Percentiles rank a stretch among this genome's conserved stretches.
phyloP scores from a whole-genome alignment of 2,113 vertebrate genomes.

The Mionectes macconnelli region DNA sequence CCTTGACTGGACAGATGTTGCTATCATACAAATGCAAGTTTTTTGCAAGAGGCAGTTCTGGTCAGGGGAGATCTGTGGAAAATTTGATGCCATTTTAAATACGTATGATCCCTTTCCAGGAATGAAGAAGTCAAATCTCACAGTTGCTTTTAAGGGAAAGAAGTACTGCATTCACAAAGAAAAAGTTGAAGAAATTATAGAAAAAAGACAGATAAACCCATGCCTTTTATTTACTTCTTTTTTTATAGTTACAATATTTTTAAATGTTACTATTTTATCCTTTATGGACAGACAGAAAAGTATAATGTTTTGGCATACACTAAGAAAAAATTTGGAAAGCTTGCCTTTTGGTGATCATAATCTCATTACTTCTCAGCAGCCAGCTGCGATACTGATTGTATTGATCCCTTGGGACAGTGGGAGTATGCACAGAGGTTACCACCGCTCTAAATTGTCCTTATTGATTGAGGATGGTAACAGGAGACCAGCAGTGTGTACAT shows the following conservation, averaged over 20 bases:
- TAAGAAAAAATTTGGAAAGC: constrained; percentile 25
- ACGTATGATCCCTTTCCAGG: not conserved
- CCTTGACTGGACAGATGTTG: not conserved
- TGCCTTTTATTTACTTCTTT: not conserved
- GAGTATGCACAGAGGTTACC: constrained; percentile 22
- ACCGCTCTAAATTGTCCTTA: constrained; percentile 47
- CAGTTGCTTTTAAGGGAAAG: not conserved
- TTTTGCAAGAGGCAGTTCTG: not conserved
- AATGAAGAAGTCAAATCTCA: not conserved
- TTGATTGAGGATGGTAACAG: constrained; percentile 47
- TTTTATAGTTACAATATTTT: not conserved
- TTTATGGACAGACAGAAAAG: not conserved
- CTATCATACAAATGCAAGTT: not conserved
- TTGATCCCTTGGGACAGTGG: constrained; percentile 40
- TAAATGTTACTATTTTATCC: not conserved
- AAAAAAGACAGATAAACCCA: not conserved
- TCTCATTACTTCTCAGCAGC: constrained; percentile 45
- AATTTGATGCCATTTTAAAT: not conserved
- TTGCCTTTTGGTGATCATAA: constrained; percentile 39
- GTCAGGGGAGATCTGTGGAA: not conserved
- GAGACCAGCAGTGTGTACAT: not conserved
- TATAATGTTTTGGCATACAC: not conserved
- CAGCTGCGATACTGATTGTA: constrained; percentile 58
- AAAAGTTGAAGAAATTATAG: not conserved
- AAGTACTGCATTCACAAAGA: not conserved